A percentile compares a stretch with the other conserved stretches of the same genome.
These are phyloP conservation scores for Gambelia wislizenii DNA, from an alignment of 2,797 vertebrate genomes.

Conservation along the genomic window DNA sequence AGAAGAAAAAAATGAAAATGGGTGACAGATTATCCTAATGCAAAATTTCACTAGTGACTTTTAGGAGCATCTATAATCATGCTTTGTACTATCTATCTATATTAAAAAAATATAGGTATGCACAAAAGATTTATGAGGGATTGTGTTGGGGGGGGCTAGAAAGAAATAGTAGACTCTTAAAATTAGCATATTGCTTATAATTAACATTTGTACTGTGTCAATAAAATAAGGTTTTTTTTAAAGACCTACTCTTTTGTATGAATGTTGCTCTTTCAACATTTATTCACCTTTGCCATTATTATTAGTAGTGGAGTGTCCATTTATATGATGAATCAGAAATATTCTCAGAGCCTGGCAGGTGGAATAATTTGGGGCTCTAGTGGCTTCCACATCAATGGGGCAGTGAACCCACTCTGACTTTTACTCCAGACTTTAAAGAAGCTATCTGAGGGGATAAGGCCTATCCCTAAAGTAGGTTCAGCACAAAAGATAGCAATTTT, in stretches of 20 bases:
- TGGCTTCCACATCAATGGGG: too few relatives aligned
- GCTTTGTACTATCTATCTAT: slow-evolving; percentile 80
- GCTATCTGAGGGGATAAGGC: too few relatives aligned
- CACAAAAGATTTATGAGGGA: slow-evolving; percentile 66
- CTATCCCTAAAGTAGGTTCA: too few relatives aligned
- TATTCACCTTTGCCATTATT: not conserved
- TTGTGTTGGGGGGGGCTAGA: slow-evolving; percentile 23
- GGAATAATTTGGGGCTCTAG: not conserved
- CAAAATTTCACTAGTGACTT: slow-evolving; percentile 86
- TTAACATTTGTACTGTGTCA: slow-evolving; percentile 76
- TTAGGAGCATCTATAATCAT: slow-evolving; percentile 85
- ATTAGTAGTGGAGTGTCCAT: not conserved
- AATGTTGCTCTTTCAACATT: slow-evolving; percentile 13
- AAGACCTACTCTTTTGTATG: slow-evolving; percentile 25
- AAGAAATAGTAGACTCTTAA: slow-evolving; percentile 72
- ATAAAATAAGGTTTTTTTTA: slow-evolving; percentile 63
- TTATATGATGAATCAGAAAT: not conserved
- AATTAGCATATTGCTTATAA: slow-evolving; percentile 76
- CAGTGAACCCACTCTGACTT: too few relatives aligned
- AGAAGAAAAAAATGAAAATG: slow-evolving; percentile 86
- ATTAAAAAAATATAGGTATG: slow-evolving; percentile 67
- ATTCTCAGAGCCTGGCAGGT: not conserved
- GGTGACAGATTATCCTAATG: slow-evolving; percentile 93
- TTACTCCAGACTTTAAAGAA: too few relatives aligned
- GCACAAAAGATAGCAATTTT: too few relatives aligned